Evolutionary conservation across 2,113 vertebrate genomes (phyloP).

Genomic region (Ciconia boyciana): DNA sequence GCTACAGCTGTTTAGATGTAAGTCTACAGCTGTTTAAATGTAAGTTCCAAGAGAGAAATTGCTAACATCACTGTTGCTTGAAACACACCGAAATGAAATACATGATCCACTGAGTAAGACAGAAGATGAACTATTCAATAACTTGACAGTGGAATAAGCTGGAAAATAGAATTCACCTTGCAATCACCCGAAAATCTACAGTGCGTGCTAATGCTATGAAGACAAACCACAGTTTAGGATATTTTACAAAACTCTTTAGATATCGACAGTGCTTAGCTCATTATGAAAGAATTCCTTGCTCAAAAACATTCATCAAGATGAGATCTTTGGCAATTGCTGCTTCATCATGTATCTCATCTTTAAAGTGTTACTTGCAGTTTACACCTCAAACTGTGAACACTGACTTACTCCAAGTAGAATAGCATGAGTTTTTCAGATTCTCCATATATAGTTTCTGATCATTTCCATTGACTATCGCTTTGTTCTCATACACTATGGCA

Average conservation of each 20-base stretch:
- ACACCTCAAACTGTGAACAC: neutral
- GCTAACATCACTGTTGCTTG: neutral
- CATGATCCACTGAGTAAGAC: neutral
- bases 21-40: neutral
- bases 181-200: neutral
- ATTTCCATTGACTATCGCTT: neutral
- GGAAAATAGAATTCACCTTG: neutral
- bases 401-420: neutral
- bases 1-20: neutral
- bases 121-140: neutral
- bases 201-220: slow-evolving; percentile 21
- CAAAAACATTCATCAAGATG: neutral
- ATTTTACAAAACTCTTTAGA: neutral
- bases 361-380: neutral
- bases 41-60: neutral
- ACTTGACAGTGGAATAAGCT: neutral
- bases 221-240: slow-evolving; percentile 1
- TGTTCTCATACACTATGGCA: neutral
- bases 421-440: neutral
- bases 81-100: neutral
- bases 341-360: neutral
- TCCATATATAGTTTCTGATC: neutral
- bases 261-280: neutral
- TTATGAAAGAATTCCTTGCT: neutral
- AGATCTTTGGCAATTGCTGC: neutral